Base-by-base conservation (phyloP, 2,888 invertebrate genomes). In the Trichopria drosophilae region DNA sequence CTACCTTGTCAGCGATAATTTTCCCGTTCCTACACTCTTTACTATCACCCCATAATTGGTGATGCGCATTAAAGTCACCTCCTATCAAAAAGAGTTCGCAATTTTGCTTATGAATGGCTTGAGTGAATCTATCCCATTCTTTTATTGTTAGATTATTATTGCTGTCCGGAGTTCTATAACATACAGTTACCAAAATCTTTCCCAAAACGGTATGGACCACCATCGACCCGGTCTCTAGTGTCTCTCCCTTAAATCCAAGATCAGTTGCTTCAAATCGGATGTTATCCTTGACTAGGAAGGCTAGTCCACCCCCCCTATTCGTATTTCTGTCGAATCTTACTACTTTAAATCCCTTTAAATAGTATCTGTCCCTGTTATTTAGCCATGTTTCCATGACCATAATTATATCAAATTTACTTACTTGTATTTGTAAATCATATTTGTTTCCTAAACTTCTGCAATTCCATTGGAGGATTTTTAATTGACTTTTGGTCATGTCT, bases 11-110 rank as follows among this genome's bases (percentile, higher is more conserved):
- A 15, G 5, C 32, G 6, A 51, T 35, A 1, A 31, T n/a, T 19
- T 24, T 24, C 9, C 45, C 52, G 40, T 46, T 55, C 1, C 10
- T 1, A 12, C 49, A 55, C 6, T 7, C 3, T 5, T 20, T 22
- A 2, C n/a, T 1, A 20, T 48, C 43, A 4, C 51, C 52, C 55
- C 49, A 52, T 1, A 42, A 3, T 1, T 34, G n/a, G 22, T 51
- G 45, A 15, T 55, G 55, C 7, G 48, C 22, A 18, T 54, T 50
- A 19, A 46, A 50, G n/a, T 54, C 50, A 0, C 50, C 43, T 1
- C 23, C 10, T 6, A 54, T 4, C 7, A 54, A n/a, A 29, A 40
- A 42, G 18, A n/a, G 16, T 3, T 24, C 29, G 28, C 10, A 10
- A n/a, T 40, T 9, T 1, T 3, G 3, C 3, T 36, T 6, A 1